Evolutionary conservation across 2,888 invertebrate species (phyloP), one percentile per base, ranked within the genome.

Genomic region (Anarsia innoxiella): DNA sequence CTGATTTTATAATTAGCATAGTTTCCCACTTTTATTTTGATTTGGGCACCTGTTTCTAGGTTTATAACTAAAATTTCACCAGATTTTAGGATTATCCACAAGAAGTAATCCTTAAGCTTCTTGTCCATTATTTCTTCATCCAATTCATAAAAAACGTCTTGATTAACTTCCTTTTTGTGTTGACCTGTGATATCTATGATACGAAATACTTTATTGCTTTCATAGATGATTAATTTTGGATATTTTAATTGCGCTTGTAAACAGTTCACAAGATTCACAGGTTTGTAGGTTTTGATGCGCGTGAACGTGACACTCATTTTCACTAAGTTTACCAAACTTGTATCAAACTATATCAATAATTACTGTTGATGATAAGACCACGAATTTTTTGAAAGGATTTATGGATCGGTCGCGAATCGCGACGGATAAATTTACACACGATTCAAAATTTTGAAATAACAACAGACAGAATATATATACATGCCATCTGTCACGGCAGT

Each of bases 81-180:
- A 6, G 73, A 68, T 41, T 62, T 60, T 11, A 77, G 50, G 30
- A 69, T 49, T 15, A 79, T 37, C 79, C 78, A 83, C 6, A 84
- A 42, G 37, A 67, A 53, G 28, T 66, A 48, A 12, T 70, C 61
- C 34, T 66, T 56, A 9, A 73, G 41, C 29, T 53, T 44, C 41
- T 56, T 59, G 44, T 70, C 66, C 12, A 49, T 39, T 23, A 82
- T 64, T 44, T 67, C 65, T 23, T 59, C 48, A 23, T 66, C 54
- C 35, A 72, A 59, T 25, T 46, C 42, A 39, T 51, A 60, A 26
- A 41, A 40, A 35, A 35, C 23, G 12, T 53, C 51, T 27, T 36
- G 34, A 13, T 46, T 44, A 23, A 54, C 48, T 12, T 49, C 39
- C 39, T 56, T 49, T 37, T 46, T 51, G 39, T 39, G 53, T 34